These are phyloP conservation scores for Phymastichus coffea DNA, from an alignment of 1,140 invertebrate genomes.

Conservation along the genomic window DNA sequence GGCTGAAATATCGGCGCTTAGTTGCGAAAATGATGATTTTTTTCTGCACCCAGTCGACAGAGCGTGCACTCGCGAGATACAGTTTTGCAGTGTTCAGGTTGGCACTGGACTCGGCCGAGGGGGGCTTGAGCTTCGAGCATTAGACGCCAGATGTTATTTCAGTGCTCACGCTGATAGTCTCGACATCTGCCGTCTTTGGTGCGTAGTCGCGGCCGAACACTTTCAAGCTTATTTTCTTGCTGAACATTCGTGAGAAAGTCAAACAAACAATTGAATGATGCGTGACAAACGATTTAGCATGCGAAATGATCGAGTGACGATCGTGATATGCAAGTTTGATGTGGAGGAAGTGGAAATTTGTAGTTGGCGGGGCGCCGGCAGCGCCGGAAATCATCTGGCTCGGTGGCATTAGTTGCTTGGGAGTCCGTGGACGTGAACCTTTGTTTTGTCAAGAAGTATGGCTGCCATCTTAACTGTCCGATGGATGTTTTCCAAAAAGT, in stretches of 20 bases:
- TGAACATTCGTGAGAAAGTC: no score
- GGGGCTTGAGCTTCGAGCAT: not conserved
- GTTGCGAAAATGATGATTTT: no score
- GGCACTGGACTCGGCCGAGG: not conserved
- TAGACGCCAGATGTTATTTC: not conserved
- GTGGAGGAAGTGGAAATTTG: no score
- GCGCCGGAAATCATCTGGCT: conserved; percentile 47
- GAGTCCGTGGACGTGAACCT: conserved; percentile 56
- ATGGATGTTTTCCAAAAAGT: conserved; percentile 53
- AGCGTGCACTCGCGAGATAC: not conserved
- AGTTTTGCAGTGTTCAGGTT: not conserved
- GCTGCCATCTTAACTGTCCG: conserved; percentile 57
- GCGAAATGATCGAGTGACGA: no score
- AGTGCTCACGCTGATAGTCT: not conserved
- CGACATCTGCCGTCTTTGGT: not conserved
- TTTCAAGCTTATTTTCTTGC: no score
- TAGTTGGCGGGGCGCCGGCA: conserved; percentile 34
- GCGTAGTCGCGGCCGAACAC: no score
- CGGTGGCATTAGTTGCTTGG: conserved; percentile 47
- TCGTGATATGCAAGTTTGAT: not conserved
- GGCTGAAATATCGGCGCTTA: no score
- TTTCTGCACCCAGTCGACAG: no score
- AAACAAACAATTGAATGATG: no score
- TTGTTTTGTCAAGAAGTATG: conserved; percentile 58
- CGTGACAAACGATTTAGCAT: no score